Base-by-base conservation (phyloP, 2,113 vertebrate species). In the Centrocercus urophasianus region DNA sequence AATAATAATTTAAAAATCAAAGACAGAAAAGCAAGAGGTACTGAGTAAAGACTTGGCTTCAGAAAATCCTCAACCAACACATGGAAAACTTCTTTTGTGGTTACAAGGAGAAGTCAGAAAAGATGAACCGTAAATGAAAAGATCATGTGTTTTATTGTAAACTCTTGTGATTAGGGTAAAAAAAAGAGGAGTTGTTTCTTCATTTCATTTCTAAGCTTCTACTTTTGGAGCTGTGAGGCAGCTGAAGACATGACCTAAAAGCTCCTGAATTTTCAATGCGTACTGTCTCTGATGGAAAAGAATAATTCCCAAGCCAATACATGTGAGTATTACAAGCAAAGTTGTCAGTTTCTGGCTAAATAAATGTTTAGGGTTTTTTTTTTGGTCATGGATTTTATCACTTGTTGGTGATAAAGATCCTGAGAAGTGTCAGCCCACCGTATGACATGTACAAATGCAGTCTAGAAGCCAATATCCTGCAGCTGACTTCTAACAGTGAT, bases 401-500 rank as follows among this genome's bases (percentile, higher is more conserved):
- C 22, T 57, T 74, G 40, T 74, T 45, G 30, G 36, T 0, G 8
- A 40, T 70, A 73, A 84, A 57, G 14, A 42, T 67, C 24, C 40
- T 48, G 65, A 27, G 73, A 48, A 43, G 2, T 2, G 22, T n/a
- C 22, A 43, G 50, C n/a, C 25, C 50, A 54, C 4, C 5, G 2
- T 8, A 3, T 36, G 61, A 20, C 36, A 52, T 10, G 28, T 5
- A 17, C 69, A 40, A 76, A 57, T 20, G 27, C 30, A 67, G 50
- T 10, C 16, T 50, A 70, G 47, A 48, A 15, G 36, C 24, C 52
- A 50, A 52, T 28, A 2, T 19, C 64, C 45, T 20, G 10, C 0
- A 0, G 32, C 38, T 50, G 4, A 1, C 60, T 38, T 57, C 8
- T 25, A n/a, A 47, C 36, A 13, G 2, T 6, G 42, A 1, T 40